These are phyloP conservation scores for Augiades crinisus DNA, from an alignment of 2,888 invertebrate genomes.

Conservation along the genomic window DNA sequence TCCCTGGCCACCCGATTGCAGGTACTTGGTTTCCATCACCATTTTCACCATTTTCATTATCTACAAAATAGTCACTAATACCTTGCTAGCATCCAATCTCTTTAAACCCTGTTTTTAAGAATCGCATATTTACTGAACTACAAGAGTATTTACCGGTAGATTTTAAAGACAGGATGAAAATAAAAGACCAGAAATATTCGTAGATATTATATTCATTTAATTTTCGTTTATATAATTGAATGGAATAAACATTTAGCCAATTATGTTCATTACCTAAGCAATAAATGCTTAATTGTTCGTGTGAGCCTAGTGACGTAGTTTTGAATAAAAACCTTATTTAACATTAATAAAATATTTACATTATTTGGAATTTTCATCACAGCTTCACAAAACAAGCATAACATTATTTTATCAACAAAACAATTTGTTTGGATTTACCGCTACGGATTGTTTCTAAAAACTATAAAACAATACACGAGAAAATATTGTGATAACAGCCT, in stretches of 20 bases:
- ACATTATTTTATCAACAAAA: constrained; percentile 57
- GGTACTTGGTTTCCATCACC: too few species aligned
- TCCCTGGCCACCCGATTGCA: too few species aligned
- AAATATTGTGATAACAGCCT: constrained; percentile 56
- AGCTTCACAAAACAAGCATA: constrained; percentile 79
- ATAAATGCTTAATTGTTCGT: constrained; percentile 70
- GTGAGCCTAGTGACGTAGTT: constrained; percentile 74
- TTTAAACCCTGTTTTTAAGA: too few species aligned
- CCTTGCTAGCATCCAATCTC: too few species aligned
- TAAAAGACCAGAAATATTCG: constrained; percentile 44
- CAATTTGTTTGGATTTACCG: constrained; percentile 53
- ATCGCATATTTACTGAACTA: too few species aligned
- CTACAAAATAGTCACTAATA: too few species aligned
- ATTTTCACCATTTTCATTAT: too few species aligned
- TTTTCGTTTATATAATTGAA: constrained; percentile 76
- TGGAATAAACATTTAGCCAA: constrained; percentile 80
- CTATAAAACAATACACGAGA: constrained; percentile 58
- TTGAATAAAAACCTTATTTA: constrained; percentile 66
- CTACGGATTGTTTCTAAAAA: constrained; percentile 49
- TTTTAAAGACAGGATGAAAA: constrained; percentile 35
- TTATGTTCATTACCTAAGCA: constrained; percentile 67
- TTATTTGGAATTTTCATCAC: constrained; percentile 80
- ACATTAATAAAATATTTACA: constrained; percentile 78
- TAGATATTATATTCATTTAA: constrained; percentile 72
- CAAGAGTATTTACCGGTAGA: too few species aligned